Conservation (phyloP, 1,140 invertebrate genomes). For the Ruditapes philippinarum region DNA sequence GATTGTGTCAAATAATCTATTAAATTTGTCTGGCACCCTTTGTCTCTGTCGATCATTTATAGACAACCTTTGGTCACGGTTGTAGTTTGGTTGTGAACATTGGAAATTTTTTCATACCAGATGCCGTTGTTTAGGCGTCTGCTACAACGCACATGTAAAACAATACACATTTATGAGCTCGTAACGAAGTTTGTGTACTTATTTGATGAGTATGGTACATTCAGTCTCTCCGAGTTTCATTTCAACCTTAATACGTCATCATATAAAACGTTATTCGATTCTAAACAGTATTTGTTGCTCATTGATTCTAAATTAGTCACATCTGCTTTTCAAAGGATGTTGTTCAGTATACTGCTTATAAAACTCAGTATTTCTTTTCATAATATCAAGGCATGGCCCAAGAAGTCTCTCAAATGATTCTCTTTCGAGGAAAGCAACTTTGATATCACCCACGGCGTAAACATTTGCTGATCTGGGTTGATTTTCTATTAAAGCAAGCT, state of each 20-base stretch:
- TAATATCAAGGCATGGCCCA: constrained; percentile 86
- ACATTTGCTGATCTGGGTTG: constrained; percentile 94
- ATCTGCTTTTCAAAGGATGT: constrained; percentile 3
- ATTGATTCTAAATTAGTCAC: no score
- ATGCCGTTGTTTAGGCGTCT: not conserved
- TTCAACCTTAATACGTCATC: no score
- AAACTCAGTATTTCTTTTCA: constrained; percentile 82
- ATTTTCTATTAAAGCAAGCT: constrained; percentile 95
- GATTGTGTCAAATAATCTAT: not conserved
- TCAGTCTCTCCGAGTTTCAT: no score
- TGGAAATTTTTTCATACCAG: not conserved
- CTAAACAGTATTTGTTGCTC: no score
- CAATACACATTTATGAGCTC: no score
- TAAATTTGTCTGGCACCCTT: not conserved
- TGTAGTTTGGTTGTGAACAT: not conserved
- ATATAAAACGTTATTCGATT: no score
- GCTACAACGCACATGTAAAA: not conserved
- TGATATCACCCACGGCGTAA: constrained; percentile 88
- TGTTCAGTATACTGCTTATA: constrained; percentile 77
- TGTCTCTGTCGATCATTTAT: not conserved
- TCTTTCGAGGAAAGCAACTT: constrained; percentile 85
- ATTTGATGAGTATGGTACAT: no score
- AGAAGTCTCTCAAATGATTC: constrained; percentile 85
- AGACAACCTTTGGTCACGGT: not conserved
- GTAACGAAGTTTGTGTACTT: no score